Conservation (phyloP, 2,113 vertebrate species). For the Gnathonemus echidnorhynchus region DNA sequence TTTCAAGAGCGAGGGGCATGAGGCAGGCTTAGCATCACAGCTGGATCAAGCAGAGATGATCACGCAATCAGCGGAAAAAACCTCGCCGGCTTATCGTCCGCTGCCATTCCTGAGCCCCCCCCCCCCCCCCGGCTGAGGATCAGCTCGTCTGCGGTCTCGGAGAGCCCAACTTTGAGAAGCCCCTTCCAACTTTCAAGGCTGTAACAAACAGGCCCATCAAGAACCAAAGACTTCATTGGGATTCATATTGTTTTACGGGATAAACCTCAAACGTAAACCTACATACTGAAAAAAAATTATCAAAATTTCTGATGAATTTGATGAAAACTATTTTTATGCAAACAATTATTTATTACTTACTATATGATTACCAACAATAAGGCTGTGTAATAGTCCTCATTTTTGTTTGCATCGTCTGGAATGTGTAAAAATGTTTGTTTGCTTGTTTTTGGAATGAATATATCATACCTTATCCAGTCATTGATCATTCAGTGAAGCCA, state of each 20-base stretch:
- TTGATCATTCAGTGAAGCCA: background rate
- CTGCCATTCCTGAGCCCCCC: slow-evolving; percentile 54
- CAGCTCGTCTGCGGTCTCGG: slow-evolving; percentile 47
- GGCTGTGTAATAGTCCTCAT: background rate
- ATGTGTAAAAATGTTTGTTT: background rate
- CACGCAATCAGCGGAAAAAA: slow-evolving; percentile 60
- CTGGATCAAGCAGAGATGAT: slow-evolving; percentile 66
- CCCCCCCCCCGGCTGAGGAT: slow-evolving; percentile 52
- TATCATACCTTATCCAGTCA: background rate
- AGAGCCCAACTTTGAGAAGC: slow-evolving; percentile 49
- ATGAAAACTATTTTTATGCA: background rate
- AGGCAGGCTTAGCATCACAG: slow-evolving; percentile 63
- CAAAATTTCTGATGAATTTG: background rate
- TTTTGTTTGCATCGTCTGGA: background rate
- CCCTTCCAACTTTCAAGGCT: slow-evolving; percentile 11
- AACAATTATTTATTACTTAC: background rate
- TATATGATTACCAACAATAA: background rate
- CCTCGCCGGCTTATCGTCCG: slow-evolving; percentile 61
- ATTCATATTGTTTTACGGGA: background rate
- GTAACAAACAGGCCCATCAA: background rate
- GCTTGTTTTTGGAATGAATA: background rate
- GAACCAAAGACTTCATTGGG: background rate
- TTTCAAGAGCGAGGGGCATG: slow-evolving; percentile 56
- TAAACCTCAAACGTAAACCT: background rate
- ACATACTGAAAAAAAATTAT: background rate